Evolutionary conservation across 2,888 invertebrate genomes (phyloP).

Genomic region (Macaria liturata): DNA sequence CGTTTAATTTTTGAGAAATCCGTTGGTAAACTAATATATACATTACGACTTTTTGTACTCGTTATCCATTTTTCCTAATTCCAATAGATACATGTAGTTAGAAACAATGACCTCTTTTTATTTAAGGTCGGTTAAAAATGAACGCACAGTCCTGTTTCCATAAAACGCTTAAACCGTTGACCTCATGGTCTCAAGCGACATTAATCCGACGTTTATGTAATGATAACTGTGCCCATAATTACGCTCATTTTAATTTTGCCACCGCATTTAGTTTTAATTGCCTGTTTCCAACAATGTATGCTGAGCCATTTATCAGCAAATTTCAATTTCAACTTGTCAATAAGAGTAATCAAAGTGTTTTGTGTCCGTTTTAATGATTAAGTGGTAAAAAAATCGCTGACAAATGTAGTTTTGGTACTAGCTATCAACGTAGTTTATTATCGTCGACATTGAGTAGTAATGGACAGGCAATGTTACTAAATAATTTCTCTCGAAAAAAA

Average conservation of each 20-base stretch:
- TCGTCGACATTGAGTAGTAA: too few species aligned
- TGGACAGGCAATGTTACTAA: too few species aligned
- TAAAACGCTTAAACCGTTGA: constrained; percentile 59
- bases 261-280: constrained; percentile 38
- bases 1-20: too few species aligned
- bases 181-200: constrained; percentile 38
- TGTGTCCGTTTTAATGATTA: constrained; percentile 61
- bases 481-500: too few species aligned
- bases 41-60: too few species aligned
- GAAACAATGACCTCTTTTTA: too few species aligned
- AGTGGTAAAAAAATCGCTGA: constrained; percentile 75
- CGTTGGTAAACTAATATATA: too few species aligned
- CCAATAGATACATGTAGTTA: too few species aligned
- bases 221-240: constrained; percentile 39
- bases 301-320: constrained; percentile 49
- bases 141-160: constrained; percentile 59
- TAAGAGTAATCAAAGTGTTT: constrained; percentile 54
- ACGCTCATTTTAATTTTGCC: constrained; percentile 32
- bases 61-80: too few species aligned
- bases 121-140: constrained; percentile 29
- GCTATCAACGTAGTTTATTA: constrained; percentile 51
- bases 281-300: constrained; percentile 31
- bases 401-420: constrained; percentile 55
- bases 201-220: constrained; percentile 35
- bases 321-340: constrained; percentile 46